These are phyloP conservation scores for Caenorhabditis becei DNA, from an alignment of 2,888 invertebrate species.

Conservation along the genomic window DNA sequence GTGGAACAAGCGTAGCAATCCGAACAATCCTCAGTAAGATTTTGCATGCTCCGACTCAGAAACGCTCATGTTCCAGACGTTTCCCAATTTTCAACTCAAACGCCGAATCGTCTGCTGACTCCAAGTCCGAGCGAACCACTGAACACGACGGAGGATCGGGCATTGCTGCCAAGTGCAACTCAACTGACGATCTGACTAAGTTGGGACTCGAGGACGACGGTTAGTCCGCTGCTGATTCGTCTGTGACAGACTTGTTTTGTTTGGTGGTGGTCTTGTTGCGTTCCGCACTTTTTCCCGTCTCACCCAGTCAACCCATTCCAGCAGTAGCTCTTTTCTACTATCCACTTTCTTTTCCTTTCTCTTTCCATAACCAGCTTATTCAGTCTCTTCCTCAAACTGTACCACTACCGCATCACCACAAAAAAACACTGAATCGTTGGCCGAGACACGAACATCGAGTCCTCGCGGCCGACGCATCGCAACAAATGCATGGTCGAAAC, in stretches of 20 bases:
- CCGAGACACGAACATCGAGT: slow-evolving; percentile 1
- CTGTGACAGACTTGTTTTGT: slow-evolving; percentile 16
- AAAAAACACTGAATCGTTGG: background rate
- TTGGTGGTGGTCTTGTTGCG: slow-evolving; percentile 42
- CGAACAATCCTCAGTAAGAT: slow-evolving; percentile 55
- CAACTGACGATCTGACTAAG: slow-evolving; percentile 63
- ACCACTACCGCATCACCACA: slow-evolving; percentile 16
- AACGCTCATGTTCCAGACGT: slow-evolving; percentile 16
- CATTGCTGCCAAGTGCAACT: slow-evolving; percentile 63
- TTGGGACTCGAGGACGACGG: slow-evolving; percentile 59
- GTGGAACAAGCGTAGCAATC: slow-evolving; percentile 48
- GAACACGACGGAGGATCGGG: slow-evolving; percentile 16
- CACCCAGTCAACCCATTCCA: background rate
- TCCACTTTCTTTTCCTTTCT: background rate
- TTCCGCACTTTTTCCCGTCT: slow-evolving; percentile 6
- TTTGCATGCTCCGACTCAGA: background rate
- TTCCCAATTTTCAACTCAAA: slow-evolving; percentile 44
- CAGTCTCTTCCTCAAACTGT: background rate
- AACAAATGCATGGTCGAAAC: slow-evolving; percentile 44
- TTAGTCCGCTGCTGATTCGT: background rate
- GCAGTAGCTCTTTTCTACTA: background rate
- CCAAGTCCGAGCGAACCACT: slow-evolving; percentile 14
- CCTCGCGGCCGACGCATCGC: slow-evolving; percentile 53
- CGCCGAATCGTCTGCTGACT: slow-evolving; percentile 15
- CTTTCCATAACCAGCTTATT: slow-evolving; percentile 9